Base-by-base conservation (phyloP, 2,888 invertebrate species). In the Pristionchus entomophagus region DNA sequence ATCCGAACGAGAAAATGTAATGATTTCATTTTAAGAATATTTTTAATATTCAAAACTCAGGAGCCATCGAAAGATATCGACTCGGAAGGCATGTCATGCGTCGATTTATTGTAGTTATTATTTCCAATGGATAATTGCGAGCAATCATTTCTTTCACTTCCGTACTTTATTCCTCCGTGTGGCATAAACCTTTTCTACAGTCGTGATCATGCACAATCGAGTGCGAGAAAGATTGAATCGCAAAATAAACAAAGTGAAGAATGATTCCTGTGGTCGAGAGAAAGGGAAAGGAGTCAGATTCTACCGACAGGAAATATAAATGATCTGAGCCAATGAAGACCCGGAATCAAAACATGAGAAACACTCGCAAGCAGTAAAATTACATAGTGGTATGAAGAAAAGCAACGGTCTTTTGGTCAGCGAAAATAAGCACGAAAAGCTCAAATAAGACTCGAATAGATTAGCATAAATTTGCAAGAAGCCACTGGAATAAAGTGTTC, bases 31-130 rank as follows among this genome's bases (percentile, higher is more conserved):
- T 6, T 45, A 14, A 45, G 2, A 22, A 3, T 77, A 14, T 45
- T 45, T 26, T 35, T 35, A 69, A n/a, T n/a, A 35, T 2, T 32
- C 22, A 5, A 6, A 6, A 29, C 17, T 82, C 29, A 41, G 53
- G 59, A 82, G 59, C 38, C 41, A 35, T n/a, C 26, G 45, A 82
- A 82, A 26, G 41, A 41, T 22, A 26, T 56, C 22, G 82, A 82
- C 38, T 38, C 35, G 2, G 82, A 82, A 19, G 82, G 82, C 22
- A 82, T 82, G 82, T 35, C 17, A 22, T 38, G n/a, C 59, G 59
- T 82, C 8, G 41, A 41, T 82, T n/a, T 82, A 2, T n/a, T 38
- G 29, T 51, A 69, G 4, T 26, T 8, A 8, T 69, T 8, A 32
- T 35, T 32, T 22, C 4, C 8, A 26, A 5, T 29, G 10, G 8